These are phyloP conservation scores for Macrotrachela quadricornifera DNA, from an alignment of 1,140 invertebrate genomes.

Conservation along the genomic window DNA sequence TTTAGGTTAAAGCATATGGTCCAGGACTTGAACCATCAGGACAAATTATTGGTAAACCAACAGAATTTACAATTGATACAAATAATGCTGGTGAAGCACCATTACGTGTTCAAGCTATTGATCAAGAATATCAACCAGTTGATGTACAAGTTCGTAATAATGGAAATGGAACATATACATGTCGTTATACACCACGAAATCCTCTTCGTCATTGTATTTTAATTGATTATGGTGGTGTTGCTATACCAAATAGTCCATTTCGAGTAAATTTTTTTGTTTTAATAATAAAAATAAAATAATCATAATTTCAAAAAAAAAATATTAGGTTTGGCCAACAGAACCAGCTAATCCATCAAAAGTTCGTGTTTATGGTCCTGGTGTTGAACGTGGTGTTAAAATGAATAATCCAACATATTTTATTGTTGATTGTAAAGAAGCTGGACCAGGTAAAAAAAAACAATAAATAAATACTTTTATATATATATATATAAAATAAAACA, in stretches of 20 bases:
- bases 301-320: not conserved
- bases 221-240: slow-evolving; percentile 61
- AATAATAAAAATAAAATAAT: not conserved
- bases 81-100: slow-evolving; percentile 39
- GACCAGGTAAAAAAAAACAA: slow-evolving; percentile 8
- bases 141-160: slow-evolving; percentile 45
- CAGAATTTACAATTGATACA: slow-evolving; percentile 49
- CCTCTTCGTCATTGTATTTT: slow-evolving; percentile 51
- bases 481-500: not conserved
- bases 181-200: slow-evolving; percentile 51
- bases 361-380: slow-evolving; percentile 29
- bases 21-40: slow-evolving; percentile 28
- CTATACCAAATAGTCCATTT: slow-evolving; percentile 60
- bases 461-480: not conserved
- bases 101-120: slow-evolving; percentile 34
- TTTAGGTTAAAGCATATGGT: slow-evolving; percentile 20
- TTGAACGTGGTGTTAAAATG: slow-evolving; percentile 28
- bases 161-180: slow-evolving; percentile 41
- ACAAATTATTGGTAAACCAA: slow-evolving; percentile 36
- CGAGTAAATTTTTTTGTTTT: slow-evolving; percentile 29
- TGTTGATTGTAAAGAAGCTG: slow-evolving; percentile 29
- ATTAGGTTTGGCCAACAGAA: slow-evolving; percentile 7
- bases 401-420: slow-evolving; percentile 23
- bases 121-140: slow-evolving; percentile 40
- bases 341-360: slow-evolving; percentile 13